Base-by-base conservation (phyloP, 2,113 vertebrate species). In the Chionomys nivalis region DNA sequence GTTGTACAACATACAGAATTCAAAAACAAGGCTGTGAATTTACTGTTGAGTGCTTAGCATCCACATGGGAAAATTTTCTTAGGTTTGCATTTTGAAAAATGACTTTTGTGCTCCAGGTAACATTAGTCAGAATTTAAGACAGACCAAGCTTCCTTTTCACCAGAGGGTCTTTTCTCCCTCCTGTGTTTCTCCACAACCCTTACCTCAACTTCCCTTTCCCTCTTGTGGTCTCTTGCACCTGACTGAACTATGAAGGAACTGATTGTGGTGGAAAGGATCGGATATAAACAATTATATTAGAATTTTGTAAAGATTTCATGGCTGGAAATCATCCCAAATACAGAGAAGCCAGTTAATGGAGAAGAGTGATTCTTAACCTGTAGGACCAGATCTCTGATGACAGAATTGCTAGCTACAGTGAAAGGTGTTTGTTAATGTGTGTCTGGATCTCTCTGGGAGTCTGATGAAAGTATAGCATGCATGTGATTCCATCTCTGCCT, bases 1-100 rank as follows among this genome's bases (percentile, higher is more conserved):
- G 42, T 75, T 90, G 26, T 90, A 72, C 66, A 97, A 72, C 12
- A 76, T 65, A 78, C 33, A 66, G 87, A 95, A 85, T 49, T 14
- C 68, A 44, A 24, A 93, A 79, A 82, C 21, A 81, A 65, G 85
- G 72, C n/a, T 23, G 1, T 63, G 33, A 65, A 87, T 65, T 68
- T 73, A 49, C 23, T 4, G 24, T 19, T 42, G 75, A 79, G 26
- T 82, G 76, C 31, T 75, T 42, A 33, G 79, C 17, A 86, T 52
- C 63, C 79, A 65, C 73, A 72, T 11, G 21, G 36, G 16, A 73
- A 77, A 39, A 12, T 68, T 47, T 61, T 87, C 49, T 26, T 91
- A 31, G 3, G 26, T 49, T 88, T 31, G 28, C 26, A 47, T 17
- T 77, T 66, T 89, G 58, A 65, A 47, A 55, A 88, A 68, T 47